Percentiles rank a stretch among this genome's conserved stretches.
These are phyloP conservation scores for Polypterus bichir DNA, from an alignment of 2,113 vertebrate species.

Conservation along the genomic window DNA sequence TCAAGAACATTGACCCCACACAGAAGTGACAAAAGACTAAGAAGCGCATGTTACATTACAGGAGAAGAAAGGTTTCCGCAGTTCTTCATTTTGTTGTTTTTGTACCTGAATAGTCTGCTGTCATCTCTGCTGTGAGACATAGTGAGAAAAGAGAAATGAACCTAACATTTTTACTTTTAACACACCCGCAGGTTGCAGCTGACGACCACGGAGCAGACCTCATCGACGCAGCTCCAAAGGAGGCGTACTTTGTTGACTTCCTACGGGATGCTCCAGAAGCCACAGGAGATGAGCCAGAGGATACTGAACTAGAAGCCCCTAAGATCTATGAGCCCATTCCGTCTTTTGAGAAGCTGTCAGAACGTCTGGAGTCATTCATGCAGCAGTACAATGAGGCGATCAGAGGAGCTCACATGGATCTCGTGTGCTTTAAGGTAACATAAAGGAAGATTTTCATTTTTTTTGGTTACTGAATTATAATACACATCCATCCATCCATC, in stretches of 20 bases:
- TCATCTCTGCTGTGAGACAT: no score
- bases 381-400: constrained; percentile 50
- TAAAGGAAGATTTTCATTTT: background rate
- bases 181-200: no score
- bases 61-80: no score
- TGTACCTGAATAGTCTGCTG: no score
- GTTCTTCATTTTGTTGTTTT: no score
- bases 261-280: constrained; percentile 48
- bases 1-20: no score
- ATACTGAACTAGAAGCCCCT: constrained; percentile 38
- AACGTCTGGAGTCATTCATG: constrained; percentile 47
- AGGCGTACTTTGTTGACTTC: constrained; percentile 59
- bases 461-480: background rate
- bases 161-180: no score
- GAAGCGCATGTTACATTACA: no score
- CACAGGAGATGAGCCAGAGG: constrained; percentile 52
- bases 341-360: constrained; percentile 40
- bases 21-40: no score
- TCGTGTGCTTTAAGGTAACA: constrained; percentile 53
- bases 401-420: constrained; percentile 48
- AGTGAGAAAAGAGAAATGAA: no score
- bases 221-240: constrained; percentile 20
- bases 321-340: constrained; percentile 57
- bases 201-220: background rate
- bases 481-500: no score